Evolutionary conservation across 2,888 invertebrate species (phyloP), one percentile per base, ranked within the genome.

Genomic region (Hesperia comma): DNA sequence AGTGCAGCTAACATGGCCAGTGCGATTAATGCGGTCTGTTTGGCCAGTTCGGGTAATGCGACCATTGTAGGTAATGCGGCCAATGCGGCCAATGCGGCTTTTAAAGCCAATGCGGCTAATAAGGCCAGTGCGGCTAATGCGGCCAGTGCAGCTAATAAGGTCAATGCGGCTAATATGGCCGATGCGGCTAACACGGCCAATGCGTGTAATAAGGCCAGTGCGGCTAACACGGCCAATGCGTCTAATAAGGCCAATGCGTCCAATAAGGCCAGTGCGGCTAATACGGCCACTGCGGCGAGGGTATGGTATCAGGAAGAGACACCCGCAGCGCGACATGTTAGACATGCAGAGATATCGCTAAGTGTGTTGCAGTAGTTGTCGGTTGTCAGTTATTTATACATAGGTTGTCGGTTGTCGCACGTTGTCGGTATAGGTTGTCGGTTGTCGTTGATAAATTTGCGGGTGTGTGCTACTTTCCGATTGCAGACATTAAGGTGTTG

Each of bases 221-320:
- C 33, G 33, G 33, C 33, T n/a, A 12, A 41, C 5, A n/a, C 41
- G 41, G 41, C 41, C n/a, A 41, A 2, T 46, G 46, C 46, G 33
- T n/a, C n/a, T n/a, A 7, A n/a, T n/a, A n/a, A n/a, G n/a, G 26
- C 26, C 26, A 26, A 5, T 26, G 26, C 26, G 26, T 2, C 26
- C 26, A 26, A 5, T 41, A n/a, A 14, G 41, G 41, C 41, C 12
- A 41, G 12, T 41, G 41, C 41, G 41, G 41, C 41, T n/a, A 12
- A 41, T n/a, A n/a, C 41, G 41, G 41, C 41, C n/a, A 41, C 1
- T 46, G 46, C 46, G 33, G 17, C 49, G 33, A 43, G 17, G 4
- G 58, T 14, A 60, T 58, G 26, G 43, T 10, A 58, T 6, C 26
- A 26, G 58, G 58, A 58, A 58, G 58, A 15, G n/a, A 41, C 19